A percentile compares a stretch with the other conserved stretches of the same genome.
Conservation (phyloP, 2,797 vertebrate species). For the Nannoperca obscura region DNA sequence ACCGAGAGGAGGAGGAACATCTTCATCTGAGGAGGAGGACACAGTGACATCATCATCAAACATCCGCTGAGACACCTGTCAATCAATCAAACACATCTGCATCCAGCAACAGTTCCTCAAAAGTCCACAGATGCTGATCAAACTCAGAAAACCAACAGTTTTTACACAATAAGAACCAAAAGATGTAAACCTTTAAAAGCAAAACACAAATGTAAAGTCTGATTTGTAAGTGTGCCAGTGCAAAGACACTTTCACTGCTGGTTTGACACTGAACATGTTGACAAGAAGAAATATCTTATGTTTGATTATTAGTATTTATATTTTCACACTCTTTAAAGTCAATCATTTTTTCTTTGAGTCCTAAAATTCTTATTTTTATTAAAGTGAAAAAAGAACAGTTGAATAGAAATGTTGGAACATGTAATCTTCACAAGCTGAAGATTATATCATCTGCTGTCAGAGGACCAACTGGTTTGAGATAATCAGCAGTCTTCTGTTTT, state of each 20-base stretch:
- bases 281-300: too few species aligned
- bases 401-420: too few species aligned
- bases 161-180: neutral
- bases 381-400: too few species aligned
- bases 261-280: too few species aligned
- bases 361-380: too few species aligned
- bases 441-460: neutral
- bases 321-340: too few species aligned
- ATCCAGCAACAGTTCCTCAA: neutral
- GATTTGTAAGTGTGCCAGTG: neutral
- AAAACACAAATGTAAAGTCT: neutral
- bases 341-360: too few species aligned
- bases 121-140: neutral
- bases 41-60: slow-evolving; percentile 38
- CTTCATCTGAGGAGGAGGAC: slow-evolving; percentile 43
- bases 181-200: neutral
- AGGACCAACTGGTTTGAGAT: slow-evolving; percentile 40
- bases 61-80: neutral
- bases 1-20: slow-evolving; percentile 4
- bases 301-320: too few species aligned
- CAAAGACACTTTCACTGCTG: too few species aligned
- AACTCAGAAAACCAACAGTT: neutral
- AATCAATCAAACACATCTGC: neutral
- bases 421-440: neutral
- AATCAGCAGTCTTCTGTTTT: neutral